These are phyloP conservation scores for Anguilla obscura DNA, from an alignment of 2,797 vertebrate species.

Conservation along the genomic window DNA sequence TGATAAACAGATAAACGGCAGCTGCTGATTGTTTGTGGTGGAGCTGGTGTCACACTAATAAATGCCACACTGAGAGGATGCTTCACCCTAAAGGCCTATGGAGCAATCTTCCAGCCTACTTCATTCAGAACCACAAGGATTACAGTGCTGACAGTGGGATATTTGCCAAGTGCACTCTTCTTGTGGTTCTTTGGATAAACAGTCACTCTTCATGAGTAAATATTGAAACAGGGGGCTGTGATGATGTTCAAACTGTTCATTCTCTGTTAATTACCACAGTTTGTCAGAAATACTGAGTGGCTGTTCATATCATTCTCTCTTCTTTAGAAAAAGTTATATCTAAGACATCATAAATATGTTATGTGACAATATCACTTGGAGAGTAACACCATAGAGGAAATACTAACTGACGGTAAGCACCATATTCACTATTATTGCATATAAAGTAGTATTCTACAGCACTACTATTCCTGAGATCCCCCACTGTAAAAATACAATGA, in stretches of 20 bases:
- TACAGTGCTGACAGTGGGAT: background rate
- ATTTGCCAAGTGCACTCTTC: background rate
- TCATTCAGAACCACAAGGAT: background rate
- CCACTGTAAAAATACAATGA: background rate
- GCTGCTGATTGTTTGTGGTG: background rate
- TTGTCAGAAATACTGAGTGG: background rate
- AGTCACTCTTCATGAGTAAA: background rate
- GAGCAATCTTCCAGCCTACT: background rate
- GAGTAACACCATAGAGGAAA: background rate
- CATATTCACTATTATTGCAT: background rate
- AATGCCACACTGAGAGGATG: background rate
- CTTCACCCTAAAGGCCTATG: constrained; percentile 3
- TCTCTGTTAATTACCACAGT: background rate
- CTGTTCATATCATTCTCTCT: background rate
- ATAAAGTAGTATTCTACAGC: background rate
- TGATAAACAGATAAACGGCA: constrained; percentile 15
- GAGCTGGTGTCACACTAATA: background rate
- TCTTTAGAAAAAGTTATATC: too few relatives aligned
- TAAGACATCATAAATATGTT: too few relatives aligned
- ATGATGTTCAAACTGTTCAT: background rate
- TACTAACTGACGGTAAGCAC: background rate
- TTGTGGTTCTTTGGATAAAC: constrained; percentile 10
- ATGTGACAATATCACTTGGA: background rate
- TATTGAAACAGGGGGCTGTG: constrained; percentile 8
- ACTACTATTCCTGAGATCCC: background rate